These are phyloP conservation scores for Morinoia aosen DNA, from an alignment of 2,888 invertebrate species.

Conservation along the genomic window DNA sequence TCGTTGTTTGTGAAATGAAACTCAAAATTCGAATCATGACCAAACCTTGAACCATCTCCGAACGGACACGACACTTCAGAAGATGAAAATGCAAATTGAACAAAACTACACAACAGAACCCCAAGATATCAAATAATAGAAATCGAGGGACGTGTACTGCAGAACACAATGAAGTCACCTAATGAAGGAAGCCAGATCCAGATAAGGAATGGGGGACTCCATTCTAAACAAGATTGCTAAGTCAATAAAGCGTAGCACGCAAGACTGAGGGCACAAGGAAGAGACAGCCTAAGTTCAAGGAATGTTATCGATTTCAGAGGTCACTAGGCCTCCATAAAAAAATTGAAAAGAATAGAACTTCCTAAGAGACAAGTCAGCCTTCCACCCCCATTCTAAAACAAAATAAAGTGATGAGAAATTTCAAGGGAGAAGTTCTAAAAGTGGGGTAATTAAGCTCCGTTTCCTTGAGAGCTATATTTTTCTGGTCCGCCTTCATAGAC, in stretches of 20 bases:
- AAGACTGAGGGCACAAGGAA: background rate
- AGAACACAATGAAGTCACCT: background rate
- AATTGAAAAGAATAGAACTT: background rate
- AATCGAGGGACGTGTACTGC: background rate
- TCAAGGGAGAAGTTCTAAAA: background rate
- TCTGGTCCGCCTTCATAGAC: background rate
- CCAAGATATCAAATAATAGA: background rate
- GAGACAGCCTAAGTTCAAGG: background rate
- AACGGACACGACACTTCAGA: background rate
- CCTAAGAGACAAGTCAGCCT: background rate
- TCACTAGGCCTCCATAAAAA: constrained; percentile 14
- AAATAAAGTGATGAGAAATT: constrained; percentile 6
- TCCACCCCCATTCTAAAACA: background rate
- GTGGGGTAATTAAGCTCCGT: background rate
- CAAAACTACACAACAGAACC: background rate
- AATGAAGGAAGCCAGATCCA: background rate
- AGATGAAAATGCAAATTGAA: background rate
- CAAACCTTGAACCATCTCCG: background rate
- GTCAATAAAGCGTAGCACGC: constrained; percentile 9
- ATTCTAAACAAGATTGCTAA: background rate
- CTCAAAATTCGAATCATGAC: background rate
- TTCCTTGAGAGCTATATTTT: constrained; percentile 17
- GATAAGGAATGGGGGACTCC: background rate
- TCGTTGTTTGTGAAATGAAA: too few relatives aligned
- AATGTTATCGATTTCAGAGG: constrained; percentile 24